A percentile compares a stretch with the other conserved stretches of the same genome.
phyloP scores from a whole-genome alignment of 2,888 invertebrate species.

The Trichogramma dendrolimi region DNA sequence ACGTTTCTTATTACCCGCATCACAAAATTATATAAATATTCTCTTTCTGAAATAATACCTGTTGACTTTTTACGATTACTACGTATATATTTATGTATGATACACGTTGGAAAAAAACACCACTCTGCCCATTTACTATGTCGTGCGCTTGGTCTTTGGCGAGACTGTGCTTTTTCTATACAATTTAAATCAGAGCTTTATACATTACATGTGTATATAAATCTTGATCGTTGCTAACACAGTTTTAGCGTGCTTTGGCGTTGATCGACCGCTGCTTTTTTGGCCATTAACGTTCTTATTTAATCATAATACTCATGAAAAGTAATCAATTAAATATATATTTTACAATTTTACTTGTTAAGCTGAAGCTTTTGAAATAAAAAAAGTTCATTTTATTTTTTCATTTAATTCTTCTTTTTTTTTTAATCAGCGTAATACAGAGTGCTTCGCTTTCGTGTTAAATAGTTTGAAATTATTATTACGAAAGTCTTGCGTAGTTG shows the following conservation, averaged over 20 bases:
- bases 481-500: too few relatives aligned
- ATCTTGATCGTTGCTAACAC: slow-evolving; percentile 23
- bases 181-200: too few relatives aligned
- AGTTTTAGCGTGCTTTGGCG: neutral
- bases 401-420: neutral
- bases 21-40: slow-evolving; percentile 7
- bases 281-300: slow-evolving; percentile 5
- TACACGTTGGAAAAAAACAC: slow-evolving; percentile 21
- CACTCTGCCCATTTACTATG: slow-evolving; percentile 14
- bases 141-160: slow-evolving; percentile 29
- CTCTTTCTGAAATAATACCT: neutral
- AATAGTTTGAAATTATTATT: neutral
- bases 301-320: too few relatives aligned
- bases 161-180: slow-evolving; percentile 27
- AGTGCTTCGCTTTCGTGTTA: slow-evolving; percentile 30
- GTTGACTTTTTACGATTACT: neutral
- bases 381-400: too few relatives aligned
- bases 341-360: slow-evolving; percentile 4
- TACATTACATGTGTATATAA: too few relatives aligned
- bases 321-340: neutral
- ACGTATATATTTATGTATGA: slow-evolving; percentile 13
- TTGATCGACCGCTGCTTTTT: slow-evolving; percentile 3
- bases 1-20: slow-evolving; percentile 10
- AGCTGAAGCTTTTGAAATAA: slow-evolving; percentile 6
- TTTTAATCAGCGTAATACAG: slow-evolving; percentile 20